Conservation (phyloP, 2,888 invertebrate species). For the Zelleria hepariella region DNA sequence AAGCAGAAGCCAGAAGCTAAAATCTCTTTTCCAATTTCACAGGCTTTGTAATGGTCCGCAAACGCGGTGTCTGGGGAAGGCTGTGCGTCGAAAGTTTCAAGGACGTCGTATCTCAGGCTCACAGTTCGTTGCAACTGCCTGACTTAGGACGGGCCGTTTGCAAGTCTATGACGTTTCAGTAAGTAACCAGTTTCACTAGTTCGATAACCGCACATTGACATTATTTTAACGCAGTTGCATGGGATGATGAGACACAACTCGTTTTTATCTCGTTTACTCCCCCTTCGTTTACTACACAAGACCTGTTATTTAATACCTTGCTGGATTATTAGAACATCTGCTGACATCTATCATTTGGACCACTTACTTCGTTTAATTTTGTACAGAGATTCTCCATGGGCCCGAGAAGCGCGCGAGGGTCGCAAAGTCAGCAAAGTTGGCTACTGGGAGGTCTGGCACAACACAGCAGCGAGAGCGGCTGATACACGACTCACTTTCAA, state of each 20-base stretch:
- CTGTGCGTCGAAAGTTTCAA: constrained; percentile 79
- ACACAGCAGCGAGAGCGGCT: constrained; percentile 58
- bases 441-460: constrained; percentile 75
- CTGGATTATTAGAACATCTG: too few species aligned
- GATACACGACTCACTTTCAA: constrained; percentile 78
- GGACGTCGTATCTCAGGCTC: constrained; percentile 69
- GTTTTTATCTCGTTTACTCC: too few species aligned
- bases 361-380: too few species aligned
- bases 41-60: constrained; percentile 82
- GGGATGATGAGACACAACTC: too few species aligned
- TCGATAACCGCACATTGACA: too few species aligned
- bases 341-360: too few species aligned
- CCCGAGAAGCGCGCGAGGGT: constrained; percentile 56
- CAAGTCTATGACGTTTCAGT: constrained; percentile 83
- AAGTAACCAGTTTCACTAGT: too few species aligned
- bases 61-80: constrained; percentile 83
- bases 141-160: constrained; percentile 84
- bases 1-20: neutral
- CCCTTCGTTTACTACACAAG: too few species aligned
- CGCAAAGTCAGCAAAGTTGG: constrained; percentile 42
- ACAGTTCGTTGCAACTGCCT: constrained; percentile 74
- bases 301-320: too few species aligned
- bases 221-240: too few species aligned
- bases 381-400: constrained; percentile 50
- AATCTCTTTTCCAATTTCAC: constrained; percentile 8